Base-by-base conservation (phyloP, 2,888 invertebrate genomes). In the Sesamia inferens region DNA sequence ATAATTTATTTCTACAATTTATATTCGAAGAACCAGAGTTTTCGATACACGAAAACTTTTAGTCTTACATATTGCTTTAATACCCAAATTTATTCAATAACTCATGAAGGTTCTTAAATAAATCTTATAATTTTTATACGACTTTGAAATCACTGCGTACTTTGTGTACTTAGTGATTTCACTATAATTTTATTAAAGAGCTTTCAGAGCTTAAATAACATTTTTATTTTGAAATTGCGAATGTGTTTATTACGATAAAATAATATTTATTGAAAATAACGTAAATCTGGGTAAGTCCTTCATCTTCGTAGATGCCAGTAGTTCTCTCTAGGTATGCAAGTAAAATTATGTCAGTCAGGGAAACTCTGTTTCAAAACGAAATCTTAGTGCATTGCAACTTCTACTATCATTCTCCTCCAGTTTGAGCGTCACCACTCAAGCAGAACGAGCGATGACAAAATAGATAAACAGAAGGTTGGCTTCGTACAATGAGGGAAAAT, bases 11-110 rank as follows among this genome's bases (percentile, higher is more conserved):
- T 59, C n/a, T 68, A 63, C n/a, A 31, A 31, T 31, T 31, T 31
- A 31, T 31, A 31, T 31, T 31, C 31, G 3, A 31, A 31, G 31
- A 31, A 31, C 31, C 2, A 31, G 31, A 31, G 31, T 31, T 31
- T 31, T 31, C 31, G 31, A 31, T 31, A 31, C 31, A 31, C 31
- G 31, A 31, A 31, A 31, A 31, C 31, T 31, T 31, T 31, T n/a
- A 44, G 75, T 54, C 73, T 58, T 70, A 39, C 47, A 57, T 48
- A 67, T 70, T 48, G 51, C 83, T 84, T 85, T 83, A 73, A 83
- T 81, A 83, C 81, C n/a, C 51, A 64, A 72, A 74, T 68, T 66
- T 39, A 82, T 82, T 75, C 69, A 79, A 75, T 71, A 70, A 65
- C 65, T 84, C 74, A 74, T 58, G 64, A 70, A 63, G 71, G 19